phyloP scores from a whole-genome alignment of 2,113 vertebrate genomes.

The Polypterus senegalus region DNA sequence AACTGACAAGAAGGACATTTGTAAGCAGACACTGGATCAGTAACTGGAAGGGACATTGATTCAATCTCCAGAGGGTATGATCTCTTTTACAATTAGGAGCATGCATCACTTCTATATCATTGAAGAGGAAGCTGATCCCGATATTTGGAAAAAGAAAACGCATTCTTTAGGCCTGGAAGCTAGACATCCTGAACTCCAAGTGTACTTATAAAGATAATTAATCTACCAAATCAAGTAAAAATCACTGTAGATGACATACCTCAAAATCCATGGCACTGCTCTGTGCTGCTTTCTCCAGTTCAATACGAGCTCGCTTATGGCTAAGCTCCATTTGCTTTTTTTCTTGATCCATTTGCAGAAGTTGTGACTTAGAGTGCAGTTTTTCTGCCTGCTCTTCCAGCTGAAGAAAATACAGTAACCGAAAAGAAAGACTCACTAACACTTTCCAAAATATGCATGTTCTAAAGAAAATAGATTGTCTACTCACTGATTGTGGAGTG shows the following conservation, averaged over 20 bases:
- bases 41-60: no score
- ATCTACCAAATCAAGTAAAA: no score
- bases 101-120: no score
- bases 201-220: no score
- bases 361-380: conserved; percentile 63
- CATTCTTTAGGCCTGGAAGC: no score
- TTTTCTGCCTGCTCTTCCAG: conserved; percentile 73
- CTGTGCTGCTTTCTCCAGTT: conserved; percentile 73
- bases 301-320: conserved; percentile 84
- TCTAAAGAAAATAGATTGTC: not conserved
- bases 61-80: no score
- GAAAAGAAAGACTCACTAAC: not conserved
- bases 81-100: no score
- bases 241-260: conserved; percentile 38
- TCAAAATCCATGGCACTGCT: conserved; percentile 69
- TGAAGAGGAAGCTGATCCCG: no score
- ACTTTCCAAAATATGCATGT: not conserved
- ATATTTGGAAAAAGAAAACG: no score
- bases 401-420: conserved; percentile 30
- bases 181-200: no score
- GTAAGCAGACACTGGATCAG: no score
- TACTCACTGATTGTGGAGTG: not conserved
- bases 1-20: no score
- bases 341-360: conserved; percentile 78
- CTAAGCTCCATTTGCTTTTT: conserved; percentile 93